Evolutionary conservation across 64 coral and sea anemone species (phyloP), one percentile per base, ranked within the genome.

Genomic region (Trachythela sp.): DNA sequence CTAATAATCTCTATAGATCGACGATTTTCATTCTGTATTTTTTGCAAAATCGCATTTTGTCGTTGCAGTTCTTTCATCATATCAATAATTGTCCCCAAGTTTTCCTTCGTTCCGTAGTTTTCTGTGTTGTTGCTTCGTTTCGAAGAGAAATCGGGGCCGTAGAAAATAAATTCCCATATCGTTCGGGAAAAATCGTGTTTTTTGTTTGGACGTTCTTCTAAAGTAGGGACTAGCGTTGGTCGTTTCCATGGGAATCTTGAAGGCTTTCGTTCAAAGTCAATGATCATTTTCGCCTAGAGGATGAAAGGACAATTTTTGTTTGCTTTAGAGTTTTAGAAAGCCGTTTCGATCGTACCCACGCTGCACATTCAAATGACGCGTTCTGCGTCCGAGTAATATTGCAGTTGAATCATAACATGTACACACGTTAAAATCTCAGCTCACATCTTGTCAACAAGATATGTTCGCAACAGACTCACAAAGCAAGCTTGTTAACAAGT

Each of bases 121-220:
- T 2, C 9, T 1, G 75, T 80, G 8, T 37, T 37, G 15, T 8
- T 2, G 0, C 30, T 36, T 1, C 10, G 37, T 15, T 80, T 29
- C 11, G 4, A 9, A 35, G 75, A 20, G 35, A 80, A 80, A 80
- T 80, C 75, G 15, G 75, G 37, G 15, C 75, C 75, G 30, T 80
- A 80, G 35, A 80, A 80, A 3, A 80, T 2, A 35, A 37, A 39
- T 37, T 37, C 75, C 75, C 75, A 80, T 9, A 80, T 80, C 9
- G 75, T 35, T 37, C 37, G 31, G 8, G 37, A 80, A 39, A 80
- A 80, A 36, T 80, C 33, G 13, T 35, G 75, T 15, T 35, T 80
- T 37, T 80, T 80, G 9, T 80, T 80, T 80, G 75, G 75, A 35
- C 75, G 31, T 80, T 80, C 75, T 80, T 80, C 75, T 9, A 80